phyloP scores from a whole-genome alignment of 2,888 invertebrate species.

The Physocephala rufipes region DNA sequence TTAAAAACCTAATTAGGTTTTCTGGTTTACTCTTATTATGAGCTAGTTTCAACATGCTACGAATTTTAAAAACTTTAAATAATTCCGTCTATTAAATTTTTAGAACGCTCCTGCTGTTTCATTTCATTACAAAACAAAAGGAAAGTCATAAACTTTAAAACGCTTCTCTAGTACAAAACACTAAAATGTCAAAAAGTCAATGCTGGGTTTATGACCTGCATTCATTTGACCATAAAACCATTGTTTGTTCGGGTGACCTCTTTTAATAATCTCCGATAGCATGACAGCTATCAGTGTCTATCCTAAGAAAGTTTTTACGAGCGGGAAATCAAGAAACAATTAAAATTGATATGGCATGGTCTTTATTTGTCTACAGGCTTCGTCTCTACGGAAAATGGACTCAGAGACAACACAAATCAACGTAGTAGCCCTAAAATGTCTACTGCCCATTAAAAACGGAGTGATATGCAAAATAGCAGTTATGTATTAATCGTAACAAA shows the following conservation, averaged over 20 bases:
- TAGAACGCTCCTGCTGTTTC: too few species aligned
- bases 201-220: conserved; percentile 1
- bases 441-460: too few species aligned
- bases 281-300: neutral
- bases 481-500: neutral
- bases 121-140: too few species aligned
- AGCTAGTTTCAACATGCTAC: too few species aligned
- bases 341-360: conserved; percentile 22
- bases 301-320: conserved; percentile 19
- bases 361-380: conserved; percentile 1
- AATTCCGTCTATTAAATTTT: too few species aligned
- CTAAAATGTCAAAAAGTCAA: neutral
- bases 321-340: conserved; percentile 31
- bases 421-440: neutral
- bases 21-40: too few species aligned
- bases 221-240: neutral
- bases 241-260: neutral
- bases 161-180: neutral
- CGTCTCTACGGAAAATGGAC: neutral
- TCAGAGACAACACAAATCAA: neutral
- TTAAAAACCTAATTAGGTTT: too few species aligned
- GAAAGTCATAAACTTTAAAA: too few species aligned
- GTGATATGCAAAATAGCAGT: too few species aligned
- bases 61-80: too few species aligned
- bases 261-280: neutral